Evolutionary conservation across 2,888 invertebrate species (phyloP).

Genomic region (Hyles lineata): DNA sequence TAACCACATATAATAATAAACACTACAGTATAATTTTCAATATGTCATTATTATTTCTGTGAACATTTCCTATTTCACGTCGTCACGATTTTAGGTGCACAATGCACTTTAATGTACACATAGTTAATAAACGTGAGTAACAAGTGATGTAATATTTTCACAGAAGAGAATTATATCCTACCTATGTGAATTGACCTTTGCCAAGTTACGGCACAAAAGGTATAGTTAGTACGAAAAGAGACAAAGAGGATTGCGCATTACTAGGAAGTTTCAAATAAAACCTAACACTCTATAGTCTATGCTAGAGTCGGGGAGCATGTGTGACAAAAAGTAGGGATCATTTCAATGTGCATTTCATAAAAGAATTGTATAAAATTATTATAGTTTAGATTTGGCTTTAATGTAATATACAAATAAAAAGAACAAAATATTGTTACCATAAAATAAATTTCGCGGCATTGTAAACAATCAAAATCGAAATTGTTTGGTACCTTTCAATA

Average conservation of each 20-base stretch:
- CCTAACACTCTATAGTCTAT: no score
- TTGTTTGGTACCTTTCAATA: background rate
- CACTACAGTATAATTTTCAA: background rate
- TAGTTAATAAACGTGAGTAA: background rate
- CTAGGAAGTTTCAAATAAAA: no score
- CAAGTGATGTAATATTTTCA: background rate
- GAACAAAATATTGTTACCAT: no score
- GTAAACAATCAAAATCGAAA: background rate
- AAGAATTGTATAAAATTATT: no score
- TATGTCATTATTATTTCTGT: background rate
- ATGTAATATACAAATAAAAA: no score
- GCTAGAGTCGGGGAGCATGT: no score
- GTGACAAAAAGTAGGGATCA: no score
- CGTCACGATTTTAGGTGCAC: background rate
- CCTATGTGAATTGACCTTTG: background rate
- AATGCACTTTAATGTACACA: background rate
- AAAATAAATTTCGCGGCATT: background rate
- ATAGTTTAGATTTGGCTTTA: no score
- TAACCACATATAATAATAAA: no score
- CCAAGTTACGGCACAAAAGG: background rate
- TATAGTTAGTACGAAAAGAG: no score
- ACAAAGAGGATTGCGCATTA: no score
- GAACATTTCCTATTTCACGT: background rate
- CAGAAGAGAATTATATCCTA: background rate
- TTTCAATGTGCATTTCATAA: no score